Evolutionary conservation across 1,140 invertebrate species (phyloP).

Genomic region (Drosophila pectinifera): DNA sequence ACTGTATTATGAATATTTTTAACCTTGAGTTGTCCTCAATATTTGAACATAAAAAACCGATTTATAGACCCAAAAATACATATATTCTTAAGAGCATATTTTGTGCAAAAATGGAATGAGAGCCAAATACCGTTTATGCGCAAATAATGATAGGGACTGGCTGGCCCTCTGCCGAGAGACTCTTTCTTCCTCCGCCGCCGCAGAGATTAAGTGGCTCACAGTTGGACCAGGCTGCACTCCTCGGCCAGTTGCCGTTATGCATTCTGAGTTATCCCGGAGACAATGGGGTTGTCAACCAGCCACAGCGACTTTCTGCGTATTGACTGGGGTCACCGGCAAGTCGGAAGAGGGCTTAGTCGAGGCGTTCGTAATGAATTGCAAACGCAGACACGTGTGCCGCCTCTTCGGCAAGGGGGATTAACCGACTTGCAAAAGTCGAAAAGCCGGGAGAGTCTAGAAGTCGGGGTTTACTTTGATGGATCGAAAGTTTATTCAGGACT

Average conservation of each 20-base stretch:
- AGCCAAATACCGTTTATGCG: too few relatives aligned
- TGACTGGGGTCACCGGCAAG: slow-evolving; percentile 66
- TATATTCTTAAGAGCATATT: too few relatives aligned
- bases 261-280: slow-evolving; percentile 38
- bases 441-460: neutral
- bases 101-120: too few relatives aligned
- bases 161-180: slow-evolving; percentile 28
- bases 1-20: too few relatives aligned
- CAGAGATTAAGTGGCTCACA: slow-evolving; percentile 76
- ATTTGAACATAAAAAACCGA: too few relatives aligned
- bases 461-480: slow-evolving; percentile 35
- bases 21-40: too few relatives aligned
- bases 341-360: slow-evolving; percentile 46
- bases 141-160: slow-evolving; percentile 77
- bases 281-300: slow-evolving; percentile 53
- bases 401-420: slow-evolving; percentile 27
- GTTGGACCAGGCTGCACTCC: slow-evolving; percentile 53
- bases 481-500: slow-evolving; percentile 37
- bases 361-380: slow-evolving; percentile 78
- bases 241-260: slow-evolving; percentile 67
- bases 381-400: slow-evolving; percentile 71
- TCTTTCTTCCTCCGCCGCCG: slow-evolving; percentile 52
- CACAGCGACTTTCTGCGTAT: slow-evolving; percentile 28
- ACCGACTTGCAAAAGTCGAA: slow-evolving; percentile 5
- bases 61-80: too few relatives aligned